Conservation (phyloP, 2,113 vertebrate genomes). For the human (Homo sapiens) region GRCh38 chr5:64509001-64509500, state of each 20-base stretch:
- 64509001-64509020: background rate
- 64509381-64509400: background rate
- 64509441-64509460: background rate
- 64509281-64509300: background rate
- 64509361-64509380: background rate
- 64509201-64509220: background rate
- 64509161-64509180: background rate
- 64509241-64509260: background rate
- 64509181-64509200: background rate
- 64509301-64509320: background rate
- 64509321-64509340: background rate
- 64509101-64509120: background rate
- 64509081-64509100: background rate
- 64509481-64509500: background rate
- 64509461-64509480: background rate
- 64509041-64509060: conserved; percentile 6
- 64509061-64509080: conserved; percentile 1
- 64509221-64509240: background rate
- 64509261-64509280: background rate
- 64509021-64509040: background rate
- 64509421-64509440: background rate
- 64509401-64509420: background rate
- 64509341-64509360: background rate
- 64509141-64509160: background rate
- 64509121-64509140: background rate